Evolutionary conservation across 1,140 invertebrate genomes (phyloP).

Genomic region (Drosophila jambulina): DNA sequence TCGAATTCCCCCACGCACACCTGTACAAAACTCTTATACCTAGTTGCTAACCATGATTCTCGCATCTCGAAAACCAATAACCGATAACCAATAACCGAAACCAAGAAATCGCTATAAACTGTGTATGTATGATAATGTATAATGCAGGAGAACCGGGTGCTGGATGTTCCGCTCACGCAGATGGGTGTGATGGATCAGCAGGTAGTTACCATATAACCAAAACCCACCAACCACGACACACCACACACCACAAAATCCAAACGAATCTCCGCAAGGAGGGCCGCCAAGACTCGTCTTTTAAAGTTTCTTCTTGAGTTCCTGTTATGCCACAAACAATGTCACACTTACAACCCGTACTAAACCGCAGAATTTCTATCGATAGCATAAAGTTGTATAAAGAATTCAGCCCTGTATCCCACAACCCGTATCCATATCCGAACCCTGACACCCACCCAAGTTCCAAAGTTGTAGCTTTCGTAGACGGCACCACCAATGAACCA

Average conservation of each 20-base stretch:
- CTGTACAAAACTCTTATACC: slow-evolving; percentile 48
- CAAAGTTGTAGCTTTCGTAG: slow-evolving; percentile 60
- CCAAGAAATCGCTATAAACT: slow-evolving; percentile 54
- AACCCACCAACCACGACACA: slow-evolving; percentile 27
- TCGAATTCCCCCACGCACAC: slow-evolving; percentile 11
- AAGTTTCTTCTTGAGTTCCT: slow-evolving; percentile 70
- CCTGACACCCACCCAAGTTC: slow-evolving; percentile 21
- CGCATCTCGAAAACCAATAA: slow-evolving; percentile 29
- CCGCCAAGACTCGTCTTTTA: slow-evolving; percentile 39
- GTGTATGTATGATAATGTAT: slow-evolving; percentile 69
- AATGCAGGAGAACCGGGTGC: slow-evolving; percentile 89
- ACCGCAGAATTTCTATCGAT: slow-evolving; percentile 63
- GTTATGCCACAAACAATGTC: slow-evolving; percentile 44
- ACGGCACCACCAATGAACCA: slow-evolving; percentile 43
- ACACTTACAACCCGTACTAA: slow-evolving; percentile 18
- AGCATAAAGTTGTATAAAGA: slow-evolving; percentile 60
- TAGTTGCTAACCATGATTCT: slow-evolving; percentile 51
- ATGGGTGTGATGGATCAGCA: slow-evolving; percentile 95
- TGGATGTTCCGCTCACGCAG: slow-evolving; percentile 93
- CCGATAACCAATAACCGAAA: slow-evolving; percentile 19
- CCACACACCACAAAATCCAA: slow-evolving; percentile 38
- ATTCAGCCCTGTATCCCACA: slow-evolving; percentile 10
- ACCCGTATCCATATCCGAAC: slow-evolving; percentile 19
- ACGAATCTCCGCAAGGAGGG: slow-evolving; percentile 29
- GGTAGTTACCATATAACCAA: slow-evolving; percentile 86